Conservation (phyloP, 2,888 invertebrate genomes). For the Euproctis similis region DNA sequence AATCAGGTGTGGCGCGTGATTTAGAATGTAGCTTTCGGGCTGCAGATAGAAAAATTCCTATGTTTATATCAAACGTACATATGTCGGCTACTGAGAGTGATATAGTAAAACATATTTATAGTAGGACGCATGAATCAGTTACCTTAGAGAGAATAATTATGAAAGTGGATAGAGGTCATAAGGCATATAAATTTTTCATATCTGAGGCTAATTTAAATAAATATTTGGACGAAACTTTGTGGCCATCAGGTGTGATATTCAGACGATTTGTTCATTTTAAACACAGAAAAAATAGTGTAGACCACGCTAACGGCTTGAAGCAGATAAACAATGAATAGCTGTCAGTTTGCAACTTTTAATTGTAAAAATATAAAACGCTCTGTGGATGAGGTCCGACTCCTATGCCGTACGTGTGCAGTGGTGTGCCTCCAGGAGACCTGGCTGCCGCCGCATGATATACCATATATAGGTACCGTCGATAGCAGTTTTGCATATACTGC, state of each 20-base stretch:
- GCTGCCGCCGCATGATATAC: constrained; percentile 5
- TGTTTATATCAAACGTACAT: constrained; percentile 1
- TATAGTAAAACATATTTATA: constrained; percentile 5
- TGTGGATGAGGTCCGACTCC: constrained; percentile 3
- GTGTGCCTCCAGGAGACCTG: constrained; percentile 7
- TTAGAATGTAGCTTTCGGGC: neutral
- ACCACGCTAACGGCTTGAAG: neutral
- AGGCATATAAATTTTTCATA: constrained; percentile 21
- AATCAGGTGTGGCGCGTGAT: neutral
- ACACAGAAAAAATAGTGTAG: constrained; percentile 1
- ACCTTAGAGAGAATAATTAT: constrained; percentile 6
- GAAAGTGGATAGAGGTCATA: constrained; percentile 7
- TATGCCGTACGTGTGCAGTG: constrained; percentile 3
- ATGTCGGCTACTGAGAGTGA: constrained; percentile 10
- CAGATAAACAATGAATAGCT: constrained; percentile 1
- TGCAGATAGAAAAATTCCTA: neutral
- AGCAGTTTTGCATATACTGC: constrained; percentile 5
- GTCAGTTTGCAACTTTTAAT: constrained; percentile 8
- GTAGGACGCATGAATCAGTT: constrained; percentile 11
- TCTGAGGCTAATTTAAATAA: constrained; percentile 11
- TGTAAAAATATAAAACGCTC: constrained; percentile 7
- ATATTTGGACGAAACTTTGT: constrained; percentile 14
- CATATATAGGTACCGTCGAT: constrained; percentile 1
- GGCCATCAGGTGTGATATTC: constrained; percentile 21
- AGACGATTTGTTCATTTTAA: constrained; percentile 19